Percentiles rank a stretch among this genome's conserved stretches.
phyloP scores from a whole-genome alignment of 2,113 vertebrate genomes.

The Terrapene triunguis region DNA sequence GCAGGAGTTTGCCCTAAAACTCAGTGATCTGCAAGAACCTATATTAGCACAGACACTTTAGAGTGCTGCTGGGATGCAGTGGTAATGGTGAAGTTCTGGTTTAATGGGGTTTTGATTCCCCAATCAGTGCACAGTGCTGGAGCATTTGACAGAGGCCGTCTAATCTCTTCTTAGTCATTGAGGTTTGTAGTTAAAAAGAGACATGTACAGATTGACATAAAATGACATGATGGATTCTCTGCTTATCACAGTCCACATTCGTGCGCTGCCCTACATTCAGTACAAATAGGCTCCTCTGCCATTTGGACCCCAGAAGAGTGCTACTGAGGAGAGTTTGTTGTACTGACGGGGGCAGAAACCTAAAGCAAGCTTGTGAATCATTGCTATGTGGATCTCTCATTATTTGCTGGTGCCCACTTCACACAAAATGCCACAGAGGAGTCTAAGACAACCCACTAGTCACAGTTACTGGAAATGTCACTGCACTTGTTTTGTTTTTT shows the following conservation, averaged over 20 bases:
- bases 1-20: no score
- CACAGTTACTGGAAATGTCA: neutral
- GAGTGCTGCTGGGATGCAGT: accelerated
- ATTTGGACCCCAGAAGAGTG: neutral
- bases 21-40: no score
- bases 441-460: neutral
- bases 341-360: neutral
- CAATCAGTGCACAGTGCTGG: neutral
- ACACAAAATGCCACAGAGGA: neutral
- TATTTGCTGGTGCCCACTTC: neutral
- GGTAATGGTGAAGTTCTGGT: neutral
- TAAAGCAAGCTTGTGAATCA: neutral
- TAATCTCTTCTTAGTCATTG: no score
- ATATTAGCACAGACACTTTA: accelerated
- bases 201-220: neutral
- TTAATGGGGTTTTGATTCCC: neutral
- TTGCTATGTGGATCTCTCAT: neutral
- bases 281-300: no score
- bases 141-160: neutral
- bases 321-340: neutral
- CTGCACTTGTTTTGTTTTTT: neutral
- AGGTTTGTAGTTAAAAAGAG: neutral
- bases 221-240: neutral
- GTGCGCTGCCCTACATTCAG: neutral
- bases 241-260: neutral